phyloP scores from a whole-genome alignment of 92 coral and sea anemone genomes.

The Zoanthus solanderi region DNA sequence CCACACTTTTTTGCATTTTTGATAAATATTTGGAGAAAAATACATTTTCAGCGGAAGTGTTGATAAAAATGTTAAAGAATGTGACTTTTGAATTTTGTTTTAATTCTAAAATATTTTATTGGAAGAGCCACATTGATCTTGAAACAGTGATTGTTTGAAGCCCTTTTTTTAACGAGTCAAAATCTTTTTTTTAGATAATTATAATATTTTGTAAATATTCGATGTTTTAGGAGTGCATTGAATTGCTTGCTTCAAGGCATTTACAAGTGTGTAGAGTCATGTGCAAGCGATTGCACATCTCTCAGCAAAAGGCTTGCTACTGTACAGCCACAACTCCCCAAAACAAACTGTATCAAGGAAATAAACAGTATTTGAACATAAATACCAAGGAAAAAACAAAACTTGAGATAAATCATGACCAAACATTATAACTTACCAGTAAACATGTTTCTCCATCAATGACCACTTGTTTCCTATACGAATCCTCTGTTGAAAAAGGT shows the following conservation, averaged over 20 bases:
- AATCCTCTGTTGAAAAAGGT: conserved; percentile 84
- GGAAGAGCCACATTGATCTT: no score
- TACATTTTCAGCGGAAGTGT: no score
- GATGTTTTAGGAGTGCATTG: neutral
- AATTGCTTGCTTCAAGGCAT: no score
- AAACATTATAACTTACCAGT: conserved; percentile 71
- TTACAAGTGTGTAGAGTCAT: no score
- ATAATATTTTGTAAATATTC: neutral
- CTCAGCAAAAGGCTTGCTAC: neutral
- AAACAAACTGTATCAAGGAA: conserved; percentile 1
- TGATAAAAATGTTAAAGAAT: no score
- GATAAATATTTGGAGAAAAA: no score
- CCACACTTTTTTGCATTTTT: no score
- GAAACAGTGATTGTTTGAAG: neutral
- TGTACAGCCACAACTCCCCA: neutral
- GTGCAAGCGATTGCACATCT: no score
- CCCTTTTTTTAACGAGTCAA: neutral
- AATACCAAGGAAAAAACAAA: neutral
- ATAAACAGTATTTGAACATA: neutral
- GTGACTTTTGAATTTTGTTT: no score
- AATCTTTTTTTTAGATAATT: neutral
- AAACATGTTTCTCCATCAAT: conserved; percentile 99
- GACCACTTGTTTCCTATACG: conserved; percentile 98
- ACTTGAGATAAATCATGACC: neutral
- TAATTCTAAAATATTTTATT: no score